phyloP scores from a whole-genome alignment of 1,140 invertebrate genomes.

The Zaprionus lachaisei region DNA sequence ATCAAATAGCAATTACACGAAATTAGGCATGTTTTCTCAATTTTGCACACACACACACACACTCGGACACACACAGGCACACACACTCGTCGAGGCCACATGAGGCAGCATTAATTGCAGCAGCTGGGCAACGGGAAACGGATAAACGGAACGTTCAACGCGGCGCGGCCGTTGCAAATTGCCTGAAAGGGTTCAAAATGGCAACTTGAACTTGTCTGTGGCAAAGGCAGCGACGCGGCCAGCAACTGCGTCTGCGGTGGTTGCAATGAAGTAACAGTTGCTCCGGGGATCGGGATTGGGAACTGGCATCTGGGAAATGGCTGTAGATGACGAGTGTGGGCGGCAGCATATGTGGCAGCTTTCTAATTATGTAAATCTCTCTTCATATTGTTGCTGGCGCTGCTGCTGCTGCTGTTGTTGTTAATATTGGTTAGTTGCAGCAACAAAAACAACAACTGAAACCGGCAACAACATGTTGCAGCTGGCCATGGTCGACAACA shows the following conservation, averaged over 20 bases:
- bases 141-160: background rate
- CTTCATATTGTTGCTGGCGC: slow-evolving; percentile 11
- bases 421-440: slow-evolving; percentile 20
- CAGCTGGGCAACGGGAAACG: slow-evolving; percentile 68
- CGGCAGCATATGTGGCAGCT: slow-evolving; percentile 71
- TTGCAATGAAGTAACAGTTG: slow-evolving; percentile 47
- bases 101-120: slow-evolving; percentile 77
- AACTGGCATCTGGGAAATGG: background rate
- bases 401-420: slow-evolving; percentile 9
- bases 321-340: slow-evolving; percentile 30
- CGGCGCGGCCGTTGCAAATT: slow-evolving; percentile 59
- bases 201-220: slow-evolving; percentile 77
- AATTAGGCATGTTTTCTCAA: slow-evolving; percentile 84
- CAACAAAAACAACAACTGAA: slow-evolving; percentile 28
- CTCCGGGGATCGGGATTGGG: slow-evolving; percentile 1
- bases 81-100: slow-evolving; percentile 15
- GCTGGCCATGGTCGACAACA: slow-evolving; percentile 26
- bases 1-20: slow-evolving; percentile 84
- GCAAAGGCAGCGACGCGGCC: background rate
- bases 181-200: slow-evolving; percentile 75
- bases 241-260: slow-evolving; percentile 36
- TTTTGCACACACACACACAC: slow-evolving; percentile 58
- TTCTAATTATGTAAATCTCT: slow-evolving; percentile 80
- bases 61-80: background rate
- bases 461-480: slow-evolving; percentile 45